Percentiles rank a stretch among this genome's conserved stretches.
Conservation (phyloP, 2,888 invertebrate species). For the Ceramica pisi region DNA sequence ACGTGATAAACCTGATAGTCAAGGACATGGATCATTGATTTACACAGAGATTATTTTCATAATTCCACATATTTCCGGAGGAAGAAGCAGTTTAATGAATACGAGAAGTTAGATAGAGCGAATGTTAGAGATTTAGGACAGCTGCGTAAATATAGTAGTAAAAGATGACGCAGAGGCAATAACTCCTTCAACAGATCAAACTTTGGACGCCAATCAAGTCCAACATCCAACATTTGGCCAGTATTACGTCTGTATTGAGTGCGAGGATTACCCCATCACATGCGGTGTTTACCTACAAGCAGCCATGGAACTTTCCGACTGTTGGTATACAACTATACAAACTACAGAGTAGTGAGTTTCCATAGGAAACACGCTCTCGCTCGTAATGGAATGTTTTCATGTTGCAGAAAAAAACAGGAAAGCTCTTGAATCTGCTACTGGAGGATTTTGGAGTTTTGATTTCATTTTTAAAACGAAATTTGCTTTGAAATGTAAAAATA, state of each 20-base stretch:
- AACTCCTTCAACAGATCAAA: constrained; percentile 35
- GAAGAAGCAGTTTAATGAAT: neutral
- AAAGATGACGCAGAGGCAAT: constrained; percentile 35
- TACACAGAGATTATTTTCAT: neutral
- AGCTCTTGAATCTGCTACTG: constrained; percentile 26
- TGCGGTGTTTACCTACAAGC: constrained; percentile 36
- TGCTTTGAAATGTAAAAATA: neutral
- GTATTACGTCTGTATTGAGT: constrained; percentile 27
- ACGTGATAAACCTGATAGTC: constrained; percentile 15
- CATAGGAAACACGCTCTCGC: constrained; percentile 21
- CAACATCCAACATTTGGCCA: constrained; percentile 36
- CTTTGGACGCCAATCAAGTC: constrained; percentile 13
- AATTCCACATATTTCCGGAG: neutral
- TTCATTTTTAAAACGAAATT: constrained; percentile 17
- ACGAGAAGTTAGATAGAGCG: neutral
- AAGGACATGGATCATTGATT: constrained; percentile 29
- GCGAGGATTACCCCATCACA: constrained; percentile 40
- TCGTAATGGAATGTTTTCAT: constrained; percentile 45
- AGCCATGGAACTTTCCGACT: constrained; percentile 55
- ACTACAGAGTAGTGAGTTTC: constrained; percentile 31
- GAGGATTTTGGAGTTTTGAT: neutral
- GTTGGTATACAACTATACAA: constrained; percentile 48
- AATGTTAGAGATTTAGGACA: constrained; percentile 12
- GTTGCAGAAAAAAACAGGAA: constrained; percentile 33
- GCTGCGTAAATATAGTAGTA: constrained; percentile 25